Evolutionary conservation across 2,888 invertebrate genomes (phyloP).

Genomic region (Artemia sinica): DNA sequence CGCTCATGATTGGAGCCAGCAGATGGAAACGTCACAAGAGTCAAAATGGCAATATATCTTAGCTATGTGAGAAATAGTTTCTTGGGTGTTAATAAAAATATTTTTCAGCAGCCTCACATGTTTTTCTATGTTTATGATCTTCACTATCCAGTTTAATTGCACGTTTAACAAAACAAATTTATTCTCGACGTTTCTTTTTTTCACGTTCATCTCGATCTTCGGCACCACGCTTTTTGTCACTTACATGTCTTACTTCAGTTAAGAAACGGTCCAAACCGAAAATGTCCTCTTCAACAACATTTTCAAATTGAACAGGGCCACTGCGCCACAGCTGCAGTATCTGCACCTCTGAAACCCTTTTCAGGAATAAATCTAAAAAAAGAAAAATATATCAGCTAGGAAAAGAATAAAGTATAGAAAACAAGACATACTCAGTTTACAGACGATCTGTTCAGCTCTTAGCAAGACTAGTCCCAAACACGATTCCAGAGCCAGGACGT

Average conservation of each 20-base stretch:
- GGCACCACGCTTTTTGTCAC: slow-evolving; percentile 44
- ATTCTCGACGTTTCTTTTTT: slow-evolving; percentile 20
- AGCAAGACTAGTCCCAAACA: neutral
- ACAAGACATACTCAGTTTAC: slow-evolving; percentile 9
- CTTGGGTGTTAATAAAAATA: too few species aligned
- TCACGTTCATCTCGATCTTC: slow-evolving; percentile 32
- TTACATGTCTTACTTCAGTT: slow-evolving; percentile 80
- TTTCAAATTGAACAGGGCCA: slow-evolving; percentile 91
- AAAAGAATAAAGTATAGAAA: neutral
- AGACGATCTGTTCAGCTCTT: neutral
- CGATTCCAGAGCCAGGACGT: too few species aligned
- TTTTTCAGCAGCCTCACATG: too few species aligned
- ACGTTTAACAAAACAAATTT: neutral
- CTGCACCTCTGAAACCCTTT: slow-evolving; percentile 72
- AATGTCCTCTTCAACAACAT: slow-evolving; percentile 59
- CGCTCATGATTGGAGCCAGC: too few species aligned
- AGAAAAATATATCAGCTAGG: slow-evolving; percentile 20
- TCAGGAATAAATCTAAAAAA: slow-evolving; percentile 76
- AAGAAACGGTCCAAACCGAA: slow-evolving; percentile 97
- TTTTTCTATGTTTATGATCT: too few species aligned
- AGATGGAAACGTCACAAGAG: too few species aligned
- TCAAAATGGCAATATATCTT: too few species aligned
- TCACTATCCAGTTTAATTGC: too few species aligned
- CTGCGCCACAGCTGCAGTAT: slow-evolving; percentile 43
- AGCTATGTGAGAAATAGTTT: too few species aligned